A percentile compares a stretch with the other conserved stretches of the same genome.
These are phyloP conservation scores for Cotesia congregata DNA, from an alignment of 2,888 invertebrate genomes.

Conservation along the genomic window DNA sequence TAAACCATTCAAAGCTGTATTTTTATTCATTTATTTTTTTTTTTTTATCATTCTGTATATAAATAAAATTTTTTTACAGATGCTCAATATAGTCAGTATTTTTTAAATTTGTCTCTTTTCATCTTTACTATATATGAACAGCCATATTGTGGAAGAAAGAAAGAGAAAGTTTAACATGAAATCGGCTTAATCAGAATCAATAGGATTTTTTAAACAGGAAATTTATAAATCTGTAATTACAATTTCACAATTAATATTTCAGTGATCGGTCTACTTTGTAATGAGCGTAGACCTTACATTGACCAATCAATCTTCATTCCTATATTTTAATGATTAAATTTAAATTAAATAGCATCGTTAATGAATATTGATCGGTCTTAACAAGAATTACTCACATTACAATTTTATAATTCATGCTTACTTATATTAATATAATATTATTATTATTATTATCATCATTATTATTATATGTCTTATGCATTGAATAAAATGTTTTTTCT, in stretches of 20 bases:
- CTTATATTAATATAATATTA: constrained; percentile 10
- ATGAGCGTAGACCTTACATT: too few relatives aligned
- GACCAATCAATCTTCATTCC: too few relatives aligned
- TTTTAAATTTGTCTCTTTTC: neutral
- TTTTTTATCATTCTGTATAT: neutral
- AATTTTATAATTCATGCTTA: neutral
- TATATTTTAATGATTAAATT: too few relatives aligned
- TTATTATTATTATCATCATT: constrained; percentile 9
- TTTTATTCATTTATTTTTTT: neutral
- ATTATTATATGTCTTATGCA: constrained; percentile 8
- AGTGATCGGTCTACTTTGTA: too few relatives aligned
- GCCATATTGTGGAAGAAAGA: neutral
- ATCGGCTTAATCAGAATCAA: neutral
- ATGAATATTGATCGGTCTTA: neutral
- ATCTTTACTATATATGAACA: neutral
- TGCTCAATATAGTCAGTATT: neutral
- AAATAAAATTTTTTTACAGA: neutral
- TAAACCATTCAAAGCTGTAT: neutral
- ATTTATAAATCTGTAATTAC: neutral
- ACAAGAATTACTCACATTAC: neutral
- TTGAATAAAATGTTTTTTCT: neutral
- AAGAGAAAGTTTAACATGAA: neutral
- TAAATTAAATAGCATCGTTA: too few relatives aligned
- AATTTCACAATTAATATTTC: neutral
- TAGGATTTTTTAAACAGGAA: neutral